These are phyloP conservation scores for Cyprinus carpio DNA, from an alignment of 2,113 vertebrate genomes.

Conservation along the genomic window DNA sequence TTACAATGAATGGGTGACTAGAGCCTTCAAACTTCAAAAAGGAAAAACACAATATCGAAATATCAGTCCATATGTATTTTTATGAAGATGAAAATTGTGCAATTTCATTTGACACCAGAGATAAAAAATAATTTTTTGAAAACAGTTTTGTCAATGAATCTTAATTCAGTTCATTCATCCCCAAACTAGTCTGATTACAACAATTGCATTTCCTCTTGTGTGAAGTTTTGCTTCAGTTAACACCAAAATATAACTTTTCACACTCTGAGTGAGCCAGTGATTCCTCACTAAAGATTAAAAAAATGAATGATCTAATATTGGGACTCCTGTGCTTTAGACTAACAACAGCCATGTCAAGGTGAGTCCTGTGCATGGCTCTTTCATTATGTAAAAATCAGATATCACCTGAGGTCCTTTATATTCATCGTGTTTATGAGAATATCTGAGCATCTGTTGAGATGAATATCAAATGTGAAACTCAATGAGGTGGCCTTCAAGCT, in stretches of 20 bases:
- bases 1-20: background rate
- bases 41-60: background rate
- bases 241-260: background rate
- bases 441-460: background rate
- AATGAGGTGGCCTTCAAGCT: background rate
- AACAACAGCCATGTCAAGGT: background rate
- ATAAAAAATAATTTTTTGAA: background rate
- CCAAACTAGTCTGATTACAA: background rate
- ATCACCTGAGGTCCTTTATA: background rate
- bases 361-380: background rate
- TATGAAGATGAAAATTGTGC: background rate
- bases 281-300: background rate
- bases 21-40: background rate
- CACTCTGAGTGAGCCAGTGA: background rate
- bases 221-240: background rate
- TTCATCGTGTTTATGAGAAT: background rate
- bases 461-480: background rate
- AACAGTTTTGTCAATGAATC: background rate
- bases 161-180: background rate
- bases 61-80: background rate
- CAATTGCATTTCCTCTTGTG: background rate
- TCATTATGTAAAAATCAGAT: background rate
- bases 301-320: background rate
- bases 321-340: background rate
- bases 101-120: background rate